phyloP scores from a whole-genome alignment of 2,888 invertebrate genomes.

The Patella caerulea region DNA sequence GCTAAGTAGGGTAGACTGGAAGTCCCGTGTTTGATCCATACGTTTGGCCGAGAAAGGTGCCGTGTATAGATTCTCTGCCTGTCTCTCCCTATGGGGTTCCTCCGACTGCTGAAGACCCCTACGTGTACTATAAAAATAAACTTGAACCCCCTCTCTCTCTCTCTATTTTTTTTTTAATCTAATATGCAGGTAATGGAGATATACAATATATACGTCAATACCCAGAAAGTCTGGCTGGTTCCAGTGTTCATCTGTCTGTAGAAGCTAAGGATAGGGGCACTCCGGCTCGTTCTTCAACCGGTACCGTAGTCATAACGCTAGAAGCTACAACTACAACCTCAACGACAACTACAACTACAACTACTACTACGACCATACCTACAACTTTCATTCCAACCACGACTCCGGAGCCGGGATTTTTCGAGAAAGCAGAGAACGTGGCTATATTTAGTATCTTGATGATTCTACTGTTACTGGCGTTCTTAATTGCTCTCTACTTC shows the following conservation, averaged over 20 bases:
- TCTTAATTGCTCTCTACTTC: background rate
- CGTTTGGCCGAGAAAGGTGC: too few species aligned
- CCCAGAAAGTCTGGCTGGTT: background rate
- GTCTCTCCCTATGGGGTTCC: too few species aligned
- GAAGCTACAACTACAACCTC: background rate
- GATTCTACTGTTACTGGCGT: background rate
- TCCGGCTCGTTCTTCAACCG: background rate
- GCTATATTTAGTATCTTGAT: slow-evolving; percentile 1
- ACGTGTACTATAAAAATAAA: too few species aligned
- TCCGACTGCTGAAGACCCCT: too few species aligned
- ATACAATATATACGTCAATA: background rate
- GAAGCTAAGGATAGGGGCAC: background rate
- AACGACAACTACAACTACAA: background rate
- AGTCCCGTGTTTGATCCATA: too few species aligned
- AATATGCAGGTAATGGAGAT: background rate
- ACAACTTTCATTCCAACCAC: background rate
- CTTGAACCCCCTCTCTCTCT: too few species aligned
- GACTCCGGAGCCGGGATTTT: background rate
- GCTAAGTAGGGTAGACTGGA: too few species aligned
- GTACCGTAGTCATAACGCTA: background rate
- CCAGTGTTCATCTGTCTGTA: background rate
- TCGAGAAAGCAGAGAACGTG: background rate
- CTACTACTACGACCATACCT: background rate
- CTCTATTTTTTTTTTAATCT: too few species aligned
- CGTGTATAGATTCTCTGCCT: too few species aligned